Base-by-base conservation (phyloP, 2,113 vertebrate species). In the Sapayoa aenigma region DNA sequence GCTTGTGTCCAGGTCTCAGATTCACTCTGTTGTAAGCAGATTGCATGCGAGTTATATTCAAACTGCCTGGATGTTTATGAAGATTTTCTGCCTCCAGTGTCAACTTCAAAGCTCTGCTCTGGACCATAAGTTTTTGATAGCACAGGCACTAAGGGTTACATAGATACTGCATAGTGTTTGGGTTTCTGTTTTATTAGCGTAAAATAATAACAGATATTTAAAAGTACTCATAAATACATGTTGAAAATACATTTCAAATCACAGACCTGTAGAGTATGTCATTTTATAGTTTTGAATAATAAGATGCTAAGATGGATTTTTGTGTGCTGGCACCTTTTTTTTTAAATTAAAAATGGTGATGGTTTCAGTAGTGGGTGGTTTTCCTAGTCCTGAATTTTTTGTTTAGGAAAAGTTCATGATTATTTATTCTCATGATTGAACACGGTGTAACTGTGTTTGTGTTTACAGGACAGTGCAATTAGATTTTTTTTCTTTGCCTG, bases 41-140 rank as follows among this genome's bases (percentile, higher is more conserved):
- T 78, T 85, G 37, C 50, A 80, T 2, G 1, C 27, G 78, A 63
- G 63, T 47, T 86, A 12, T 14, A 25, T 69, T 44, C 72, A 63
- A 77, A 71, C 52, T 0, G 1, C 49, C 44, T 52, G 25, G 31
- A 16, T 7, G 0, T 56, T 73, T 33, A 12, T 22, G 39, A n/a
- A 33, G 42, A 25, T 62, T 35, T 89, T 79, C 37, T 68, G 33
- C 88, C 22, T 78, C 47, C 44, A 35, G 19, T 42, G 27, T 47
- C 68, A 53, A 5, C 50, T 79, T 55, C 67, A 65, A 73, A 84
- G 89, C 20, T 25, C 20, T 0, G 1, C 44, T 72, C 63, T 55
- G 55, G 28, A 13, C 24, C 21, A 16, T 7, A 24, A 44, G 11
- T 19, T 93, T 79, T 53, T 80, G 14, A 68, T 76, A 60, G 62